Base-by-base conservation (phyloP, 2,113 vertebrate species). In the Ondatra zibethicus region DNA sequence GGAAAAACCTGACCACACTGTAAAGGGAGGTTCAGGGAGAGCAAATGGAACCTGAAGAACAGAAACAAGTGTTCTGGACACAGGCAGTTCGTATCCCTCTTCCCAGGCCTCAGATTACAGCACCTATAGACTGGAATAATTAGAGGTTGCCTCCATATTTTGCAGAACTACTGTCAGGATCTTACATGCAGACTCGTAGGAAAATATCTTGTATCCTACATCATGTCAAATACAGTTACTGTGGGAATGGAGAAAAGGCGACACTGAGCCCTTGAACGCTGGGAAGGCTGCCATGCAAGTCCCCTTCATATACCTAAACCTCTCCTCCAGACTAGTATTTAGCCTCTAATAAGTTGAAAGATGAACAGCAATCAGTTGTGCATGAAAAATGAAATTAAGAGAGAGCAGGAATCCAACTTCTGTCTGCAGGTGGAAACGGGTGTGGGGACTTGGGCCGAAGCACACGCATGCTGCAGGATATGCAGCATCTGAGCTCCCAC, bases 221-320 rank as follows among this genome's bases (percentile, higher is more conserved):
- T 42, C 65, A 7, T 0, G 39, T 47, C 29, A 42, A 75, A 33
- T 7, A 39, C 7, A 29, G 55, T 25, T 47, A 4, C 0, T 23
- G 25, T 55, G 1, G 1, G n/a, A 23, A 12, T 0, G 23, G 17
- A 70, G 73, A 13, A 29, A 6, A 17, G 25, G 3, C 11, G 4
- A 29, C 23, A 5, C 25, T 4, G 0, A 63, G 1, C 14, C 33
- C 31, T 14, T 4, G 19, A 9, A 27, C 16, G 0, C 4, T 3
- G 23, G 78, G 16, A 68, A 75, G 47, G 39, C 66, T 1, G 21
- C 4, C 5, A 7, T 5, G 33, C 13, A 4, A 4, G 29, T 1
- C 6, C 31, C 87, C 42, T 7, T 31, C 3, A 14, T 1, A 4
- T 1, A 0, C 7, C 12, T 2, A 23, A 19, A 4, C 31, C 14